Evolutionary conservation across 2,888 invertebrate species (phyloP).

Genomic region (Drosophila colorata): DNA sequence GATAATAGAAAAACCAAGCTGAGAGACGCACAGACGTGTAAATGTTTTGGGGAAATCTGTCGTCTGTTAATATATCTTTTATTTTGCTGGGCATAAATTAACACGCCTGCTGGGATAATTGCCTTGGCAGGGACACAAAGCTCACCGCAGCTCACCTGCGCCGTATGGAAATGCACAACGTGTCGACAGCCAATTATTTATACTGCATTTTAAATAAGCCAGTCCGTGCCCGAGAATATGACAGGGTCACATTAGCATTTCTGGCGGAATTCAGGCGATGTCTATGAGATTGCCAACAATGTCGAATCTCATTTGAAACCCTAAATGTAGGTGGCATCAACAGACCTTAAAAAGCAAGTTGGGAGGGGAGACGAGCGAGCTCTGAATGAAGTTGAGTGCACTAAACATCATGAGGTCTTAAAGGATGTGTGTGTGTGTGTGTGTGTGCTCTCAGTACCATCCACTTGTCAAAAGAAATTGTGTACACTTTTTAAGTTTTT

Average conservation of each 20-base stretch:
- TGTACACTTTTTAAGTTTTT: constrained; percentile 61
- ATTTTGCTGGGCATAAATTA: constrained; percentile 40
- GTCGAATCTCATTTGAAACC: constrained; percentile 16
- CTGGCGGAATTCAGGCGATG: constrained; percentile 2
- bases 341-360: not conserved
- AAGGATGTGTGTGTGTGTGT: constrained; percentile 8
- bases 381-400: no score
- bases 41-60: constrained; percentile 1
- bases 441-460: constrained; percentile 14
- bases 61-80: constrained; percentile 2
- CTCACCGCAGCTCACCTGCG: not conserved
- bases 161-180: constrained; percentile 5
- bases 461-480: constrained; percentile 63
- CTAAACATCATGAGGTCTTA: no score
- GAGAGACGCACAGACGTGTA: constrained; percentile 6
- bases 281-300: constrained; percentile 22
- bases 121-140: not conserved
- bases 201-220: constrained; percentile 11
- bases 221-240: not conserved
- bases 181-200: constrained; percentile 29
- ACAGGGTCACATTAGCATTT: constrained; percentile 18
- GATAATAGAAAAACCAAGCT: constrained; percentile 12
- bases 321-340: constrained; percentile 13
- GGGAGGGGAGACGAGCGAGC: no score
- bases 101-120: constrained; percentile 23